Percentiles rank a stretch among this genome's conserved stretches.
These are phyloP conservation scores for Lithobates sylvaticus DNA, from an alignment of 2,797 vertebrate species.

Conservation along the genomic window DNA sequence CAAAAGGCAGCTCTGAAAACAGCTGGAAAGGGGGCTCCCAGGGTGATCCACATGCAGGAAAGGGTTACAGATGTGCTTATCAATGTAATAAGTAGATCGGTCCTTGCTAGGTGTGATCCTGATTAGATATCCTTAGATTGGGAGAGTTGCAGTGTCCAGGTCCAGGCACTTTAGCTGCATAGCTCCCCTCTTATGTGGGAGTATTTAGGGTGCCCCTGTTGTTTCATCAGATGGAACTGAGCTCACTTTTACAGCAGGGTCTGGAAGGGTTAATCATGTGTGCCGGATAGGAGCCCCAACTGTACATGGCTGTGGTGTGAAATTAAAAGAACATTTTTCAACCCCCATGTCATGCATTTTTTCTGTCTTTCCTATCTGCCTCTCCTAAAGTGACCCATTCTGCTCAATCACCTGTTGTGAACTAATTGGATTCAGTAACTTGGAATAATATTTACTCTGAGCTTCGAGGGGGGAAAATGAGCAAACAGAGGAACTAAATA, in stretches of 20 bases:
- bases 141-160: not conserved
- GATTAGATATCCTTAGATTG: not conserved
- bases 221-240: not conserved
- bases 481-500: conserved; percentile 39
- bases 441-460: conserved; percentile 59
- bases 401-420: conserved; percentile 55
- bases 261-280: not conserved
- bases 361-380: not conserved
- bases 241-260: not conserved
- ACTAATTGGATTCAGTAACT: conserved; percentile 61
- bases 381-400: conserved; percentile 19
- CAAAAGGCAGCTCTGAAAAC: conserved; percentile 66
- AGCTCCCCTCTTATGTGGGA: not conserved
- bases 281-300: not conserved
- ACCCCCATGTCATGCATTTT: conserved; percentile 9
- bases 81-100: conserved; percentile 2
- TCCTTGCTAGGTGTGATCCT: conserved; percentile 4
- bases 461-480: conserved; percentile 30
- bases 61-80: conserved; percentile 35
- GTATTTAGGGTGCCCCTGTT: not conserved
- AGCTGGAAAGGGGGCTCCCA: conserved; percentile 28
- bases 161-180: conserved; percentile 15
- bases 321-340: conserved; percentile 4
- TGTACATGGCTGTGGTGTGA: not conserved
- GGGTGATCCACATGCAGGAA: not conserved